A percentile compares a stretch with the other conserved stretches of the same genome.
These are phyloP conservation scores for Agapornis canus DNA, from an alignment of 2,797 vertebrate genomes.

Conservation along the genomic window DNA sequence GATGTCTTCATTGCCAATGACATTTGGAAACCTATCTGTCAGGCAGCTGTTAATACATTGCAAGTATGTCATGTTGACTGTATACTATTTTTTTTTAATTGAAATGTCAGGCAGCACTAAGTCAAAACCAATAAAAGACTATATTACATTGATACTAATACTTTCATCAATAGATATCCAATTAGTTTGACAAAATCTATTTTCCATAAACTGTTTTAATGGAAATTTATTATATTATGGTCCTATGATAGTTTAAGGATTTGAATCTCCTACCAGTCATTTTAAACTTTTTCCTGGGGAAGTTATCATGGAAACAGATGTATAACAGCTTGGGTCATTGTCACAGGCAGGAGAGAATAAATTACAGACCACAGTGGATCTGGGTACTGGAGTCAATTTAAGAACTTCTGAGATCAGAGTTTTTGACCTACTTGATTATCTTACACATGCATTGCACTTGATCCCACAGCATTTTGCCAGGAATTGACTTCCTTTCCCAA, in stretches of 20 bases:
- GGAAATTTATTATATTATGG: neutral
- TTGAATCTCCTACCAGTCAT: neutral
- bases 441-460: neutral
- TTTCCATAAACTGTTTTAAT: neutral
- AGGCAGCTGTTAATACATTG: neutral
- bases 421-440: neutral
- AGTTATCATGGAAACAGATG: neutral
- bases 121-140: neutral
- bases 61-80: neutral
- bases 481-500: neutral
- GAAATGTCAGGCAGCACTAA: neutral
- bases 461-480: neutral
- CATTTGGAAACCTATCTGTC: neutral
- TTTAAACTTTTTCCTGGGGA: neutral
- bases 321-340: neutral
- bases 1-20: neutral
- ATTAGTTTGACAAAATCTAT: conserved; percentile 3
- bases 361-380: neutral
- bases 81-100: neutral
- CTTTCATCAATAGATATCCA: neutral
- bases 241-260: neutral
- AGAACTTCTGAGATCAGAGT: neutral
- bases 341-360: neutral
- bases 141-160: neutral
- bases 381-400: neutral